Evolutionary conservation across 1,140 invertebrate species (phyloP), one percentile per base, ranked within the genome.

Genomic region (Colletes gigas): DNA sequence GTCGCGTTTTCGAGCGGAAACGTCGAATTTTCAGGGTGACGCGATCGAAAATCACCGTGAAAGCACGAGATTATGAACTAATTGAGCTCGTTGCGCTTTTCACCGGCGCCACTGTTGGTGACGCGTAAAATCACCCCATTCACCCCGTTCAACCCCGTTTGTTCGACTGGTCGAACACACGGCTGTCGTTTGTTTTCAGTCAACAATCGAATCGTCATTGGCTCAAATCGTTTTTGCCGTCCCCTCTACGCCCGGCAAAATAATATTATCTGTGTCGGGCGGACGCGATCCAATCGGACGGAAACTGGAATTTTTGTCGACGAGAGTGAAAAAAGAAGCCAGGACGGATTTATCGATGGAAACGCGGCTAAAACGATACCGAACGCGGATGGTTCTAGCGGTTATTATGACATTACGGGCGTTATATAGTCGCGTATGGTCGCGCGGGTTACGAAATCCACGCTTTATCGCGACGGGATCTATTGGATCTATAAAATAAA

Each of bases 191-290:
- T 79, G 77, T 79, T 78, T 78, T 65, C 74, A 19, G 52, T 79
- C 77, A 79, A 73, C 77, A 78, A 78, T 77, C 75, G 74, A 78
- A 71, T 71, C 66, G 74, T 78, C 80, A 78, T 82, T 71, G 74
- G 80, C 52, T 10, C 21, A 57, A 82, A 79, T 66, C 77, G 77
- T 79, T 79, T 79, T 73, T 57, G 17, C 50, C 5, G 14, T n/a
- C 44, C 8, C 44, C 50, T 0, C 50, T 9, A 4, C 17, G 44
- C 17, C 52, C 70, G 52, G 39, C 70, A 70, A 73, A 79, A 79
- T 79, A 79, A 73, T 79, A 73, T 79, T 79, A 79, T 73, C 70
- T 39, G 69, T 73, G 69, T 65, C 70, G 59, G 52, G 3, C 47
- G 50, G 39, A 41, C 60, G 60, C 52, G 21, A 79, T 55, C n/a